Conservation (phyloP, 2,113 vertebrate genomes). For the Phylloscopus trochilus region DNA sequence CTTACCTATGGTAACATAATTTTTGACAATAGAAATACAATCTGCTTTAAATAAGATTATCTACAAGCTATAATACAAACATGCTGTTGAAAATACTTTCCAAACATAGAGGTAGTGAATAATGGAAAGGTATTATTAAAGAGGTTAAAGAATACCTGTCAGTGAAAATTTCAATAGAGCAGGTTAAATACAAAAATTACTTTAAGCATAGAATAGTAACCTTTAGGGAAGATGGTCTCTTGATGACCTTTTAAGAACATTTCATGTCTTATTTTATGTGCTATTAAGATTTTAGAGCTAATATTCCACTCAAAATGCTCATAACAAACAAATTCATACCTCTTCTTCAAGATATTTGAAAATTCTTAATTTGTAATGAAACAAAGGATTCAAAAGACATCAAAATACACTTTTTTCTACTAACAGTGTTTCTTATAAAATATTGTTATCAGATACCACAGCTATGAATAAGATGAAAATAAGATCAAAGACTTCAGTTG, state of each 20-base stretch:
- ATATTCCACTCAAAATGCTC: background rate
- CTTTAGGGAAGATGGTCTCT: background rate
- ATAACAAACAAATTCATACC: background rate
- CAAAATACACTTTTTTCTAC: background rate
- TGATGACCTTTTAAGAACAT: background rate
- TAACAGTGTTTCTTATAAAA: background rate
- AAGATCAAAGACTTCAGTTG: background rate
- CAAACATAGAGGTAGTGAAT: background rate
- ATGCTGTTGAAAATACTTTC: background rate
- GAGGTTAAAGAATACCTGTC: background rate
- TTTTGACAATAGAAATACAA: background rate
- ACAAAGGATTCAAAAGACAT: background rate
- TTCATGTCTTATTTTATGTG: background rate
- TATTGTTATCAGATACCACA: background rate
- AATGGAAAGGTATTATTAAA: background rate
- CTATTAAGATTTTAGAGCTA: background rate
- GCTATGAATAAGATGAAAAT: background rate
- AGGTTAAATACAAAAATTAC: background rate
- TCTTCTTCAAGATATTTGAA: background rate
- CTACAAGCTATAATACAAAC: background rate
- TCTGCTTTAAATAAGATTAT: background rate
- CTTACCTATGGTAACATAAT: background rate
- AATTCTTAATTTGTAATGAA: background rate
- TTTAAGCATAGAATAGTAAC: background rate
- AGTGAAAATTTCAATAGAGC: background rate